Base-by-base conservation (phyloP, 2,113 vertebrate species). In the Apteryx owenii region DNA sequence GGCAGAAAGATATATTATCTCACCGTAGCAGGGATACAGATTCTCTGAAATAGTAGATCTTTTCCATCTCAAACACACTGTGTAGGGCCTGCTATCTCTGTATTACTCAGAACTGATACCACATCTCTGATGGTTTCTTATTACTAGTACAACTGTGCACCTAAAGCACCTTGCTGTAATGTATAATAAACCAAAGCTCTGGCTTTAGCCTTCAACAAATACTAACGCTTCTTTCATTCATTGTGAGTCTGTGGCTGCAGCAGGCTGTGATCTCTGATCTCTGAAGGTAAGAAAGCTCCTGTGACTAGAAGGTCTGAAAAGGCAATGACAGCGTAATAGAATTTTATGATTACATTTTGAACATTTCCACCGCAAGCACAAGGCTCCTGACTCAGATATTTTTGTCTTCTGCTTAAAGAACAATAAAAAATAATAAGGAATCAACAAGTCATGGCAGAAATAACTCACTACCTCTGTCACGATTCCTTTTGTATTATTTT, bases 311-410 rank as follows among this genome's bases (percentile, higher is more conserved):
- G 81, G 42, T 76, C 76, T 95, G 85, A 88, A 95, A 94, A 96
- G 79, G 82, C 54, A 86, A 84, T 83, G 68, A 71, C 89, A 96
- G 29, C 1, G 1, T 93, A 91, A 97, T 70, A 78, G 82, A 75
- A 84, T 91, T 96, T 97, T 93, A 81, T 95, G 12, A 96, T 91
- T 93, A 89, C 56, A 76, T 83, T 95, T 84, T 91, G 93, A 85
- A 42, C 54, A 83, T 86, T 94, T 90, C 54, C 69, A 78, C 68
- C 68, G 60, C 54, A 42, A 82, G 72, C 51, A 94, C 76, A 86
- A 77, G 60, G 64, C 76, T 95, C 51, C 76, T 56, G 68, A 86
- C 50, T 94, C 71, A 78, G 50, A 75, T 90, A 88, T 81, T 88
- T 95, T 94, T 44, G 81, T 94, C 51, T 90, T 86, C 51, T 76